Evolutionary conservation across 2,888 invertebrate species (phyloP).

Genomic region (Diachrysia chrysitis): DNA sequence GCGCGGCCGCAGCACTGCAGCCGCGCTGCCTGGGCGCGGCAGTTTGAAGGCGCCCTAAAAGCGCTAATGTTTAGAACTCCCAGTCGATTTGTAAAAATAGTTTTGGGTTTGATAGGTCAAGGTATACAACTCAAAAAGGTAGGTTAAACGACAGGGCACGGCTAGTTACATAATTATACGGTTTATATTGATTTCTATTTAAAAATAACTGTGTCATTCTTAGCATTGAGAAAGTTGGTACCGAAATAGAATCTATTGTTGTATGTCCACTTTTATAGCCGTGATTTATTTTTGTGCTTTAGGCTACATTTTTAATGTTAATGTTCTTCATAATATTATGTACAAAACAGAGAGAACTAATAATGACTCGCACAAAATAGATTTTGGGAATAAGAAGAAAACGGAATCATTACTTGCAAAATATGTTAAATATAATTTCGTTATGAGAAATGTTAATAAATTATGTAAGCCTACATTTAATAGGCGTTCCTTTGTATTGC

Average conservation of each 20-base stretch:
- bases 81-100: too few species aligned
- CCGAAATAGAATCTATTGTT: constrained; percentile 23
- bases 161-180: constrained; percentile 12
- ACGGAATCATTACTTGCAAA: too few species aligned
- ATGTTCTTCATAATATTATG: neutral
- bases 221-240: constrained; percentile 19
- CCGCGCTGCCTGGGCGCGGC: too few species aligned
- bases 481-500: neutral
- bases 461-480: neutral
- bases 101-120: too few species aligned
- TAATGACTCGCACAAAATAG: too few species aligned
- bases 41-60: too few species aligned
- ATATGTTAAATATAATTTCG: too few species aligned
- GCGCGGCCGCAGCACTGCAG: too few species aligned
- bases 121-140: too few species aligned
- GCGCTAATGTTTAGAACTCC: too few species aligned
- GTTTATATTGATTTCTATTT: constrained; percentile 36
- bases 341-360: too few species aligned
- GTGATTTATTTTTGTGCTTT: neutral
- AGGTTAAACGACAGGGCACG: neutral
- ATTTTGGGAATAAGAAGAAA: too few species aligned
- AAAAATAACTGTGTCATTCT: constrained; percentile 39
- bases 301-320: neutral
- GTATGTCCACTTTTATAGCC: neutral
- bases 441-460: neutral